Evolutionary conservation across 2,888 invertebrate genomes (phyloP).

Genomic region (Panopea generosa): DNA sequence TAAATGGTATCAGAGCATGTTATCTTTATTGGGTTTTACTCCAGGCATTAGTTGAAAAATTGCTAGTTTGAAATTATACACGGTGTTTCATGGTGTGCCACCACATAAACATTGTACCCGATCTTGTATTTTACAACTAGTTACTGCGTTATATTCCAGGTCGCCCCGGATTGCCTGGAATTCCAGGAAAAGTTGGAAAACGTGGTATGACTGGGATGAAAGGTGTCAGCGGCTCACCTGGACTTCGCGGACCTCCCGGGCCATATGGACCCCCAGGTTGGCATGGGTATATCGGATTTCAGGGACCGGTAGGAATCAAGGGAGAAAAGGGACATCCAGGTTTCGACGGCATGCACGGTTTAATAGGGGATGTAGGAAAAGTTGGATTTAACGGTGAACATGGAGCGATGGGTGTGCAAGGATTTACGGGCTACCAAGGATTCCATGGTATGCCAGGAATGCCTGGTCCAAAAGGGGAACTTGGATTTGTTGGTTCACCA

Average conservation of each 20-base stretch:
- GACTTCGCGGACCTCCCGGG: conserved; percentile 48
- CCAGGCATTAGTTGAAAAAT: no score
- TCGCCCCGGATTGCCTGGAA: conserved; percentile 36
- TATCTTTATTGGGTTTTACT: no score
- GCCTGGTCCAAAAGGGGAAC: conserved; percentile 49
- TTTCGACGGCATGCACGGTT: conserved; percentile 43
- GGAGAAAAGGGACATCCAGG: conserved; percentile 47
- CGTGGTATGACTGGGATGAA: conserved; percentile 41
- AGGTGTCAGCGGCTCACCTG: conserved; percentile 34
- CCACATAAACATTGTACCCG: no score
- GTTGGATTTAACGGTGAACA: conserved; percentile 44
- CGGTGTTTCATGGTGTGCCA: no score
- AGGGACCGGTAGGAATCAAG: conserved; percentile 40
- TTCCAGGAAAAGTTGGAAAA: conserved; percentile 37
- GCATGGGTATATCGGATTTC: conserved; percentile 43
- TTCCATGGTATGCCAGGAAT: conserved; percentile 54
- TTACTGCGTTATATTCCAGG: no score
- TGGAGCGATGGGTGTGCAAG: conserved; percentile 43
- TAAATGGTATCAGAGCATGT: no score
- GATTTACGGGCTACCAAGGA: conserved; percentile 37
- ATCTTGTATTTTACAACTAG: no score
- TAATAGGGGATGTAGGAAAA: conserved; percentile 45
- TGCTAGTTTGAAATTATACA: no score
- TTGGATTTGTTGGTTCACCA: conserved; percentile 22
- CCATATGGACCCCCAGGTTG: conserved; percentile 58